Percentiles rank a stretch among this genome's conserved stretches.
These are phyloP conservation scores for Rhynchopsitta pachyrhyncha DNA, from an alignment of 2,113 vertebrate genomes.

Conservation along the genomic window DNA sequence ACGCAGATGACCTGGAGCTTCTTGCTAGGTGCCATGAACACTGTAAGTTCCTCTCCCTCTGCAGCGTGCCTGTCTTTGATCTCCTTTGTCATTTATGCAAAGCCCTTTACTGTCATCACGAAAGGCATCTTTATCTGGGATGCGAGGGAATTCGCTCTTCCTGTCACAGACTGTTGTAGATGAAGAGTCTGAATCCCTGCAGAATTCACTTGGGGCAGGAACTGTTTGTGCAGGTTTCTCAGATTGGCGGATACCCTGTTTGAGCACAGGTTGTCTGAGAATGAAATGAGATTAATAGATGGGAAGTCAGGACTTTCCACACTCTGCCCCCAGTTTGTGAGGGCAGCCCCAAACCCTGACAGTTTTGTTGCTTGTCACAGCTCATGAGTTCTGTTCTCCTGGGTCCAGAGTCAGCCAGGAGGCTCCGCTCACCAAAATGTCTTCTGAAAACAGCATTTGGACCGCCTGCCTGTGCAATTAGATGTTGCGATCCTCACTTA, in stretches of 20 bases:
- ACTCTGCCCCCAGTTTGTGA: background rate
- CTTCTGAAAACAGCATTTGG: background rate
- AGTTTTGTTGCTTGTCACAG: background rate
- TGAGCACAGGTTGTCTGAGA: background rate
- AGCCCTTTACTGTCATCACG: background rate
- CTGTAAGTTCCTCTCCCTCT: conserved; percentile 72
- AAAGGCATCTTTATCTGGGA: background rate
- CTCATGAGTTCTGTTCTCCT: background rate
- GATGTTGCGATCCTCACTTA: background rate
- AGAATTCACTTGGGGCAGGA: background rate
- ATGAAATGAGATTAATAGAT: background rate
- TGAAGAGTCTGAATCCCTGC: background rate
- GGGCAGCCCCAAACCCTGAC: background rate
- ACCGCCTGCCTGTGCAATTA: background rate
- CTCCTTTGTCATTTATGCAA: background rate
- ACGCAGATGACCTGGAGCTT: conserved; percentile 87
- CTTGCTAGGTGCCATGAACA: conserved; percentile 90
- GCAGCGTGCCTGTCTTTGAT: background rate
- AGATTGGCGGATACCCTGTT: background rate
- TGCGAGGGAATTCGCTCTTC: background rate
- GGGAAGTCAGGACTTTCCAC: background rate
- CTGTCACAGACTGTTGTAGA: background rate
- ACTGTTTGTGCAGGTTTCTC: background rate
- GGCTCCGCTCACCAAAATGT: background rate
- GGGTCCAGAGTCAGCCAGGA: background rate